phyloP scores from a whole-genome alignment of 2,888 invertebrate genomes.

The Drosophila borealis region DNA sequence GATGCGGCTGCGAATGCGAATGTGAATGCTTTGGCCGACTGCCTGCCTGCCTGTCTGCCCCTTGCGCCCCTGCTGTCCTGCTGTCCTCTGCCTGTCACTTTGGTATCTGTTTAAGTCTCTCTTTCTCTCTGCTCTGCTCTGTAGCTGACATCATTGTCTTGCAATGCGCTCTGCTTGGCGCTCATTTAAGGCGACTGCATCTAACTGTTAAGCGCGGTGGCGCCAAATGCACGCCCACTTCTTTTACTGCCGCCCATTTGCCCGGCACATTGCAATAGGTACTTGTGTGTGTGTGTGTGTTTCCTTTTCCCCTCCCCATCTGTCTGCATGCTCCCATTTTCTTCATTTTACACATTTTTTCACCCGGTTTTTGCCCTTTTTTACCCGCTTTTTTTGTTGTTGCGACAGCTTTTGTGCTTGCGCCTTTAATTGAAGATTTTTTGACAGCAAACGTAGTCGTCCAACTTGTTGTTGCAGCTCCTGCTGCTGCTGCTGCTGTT shows the following conservation, averaged over 20 bases:
- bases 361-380: slow-evolving; percentile 33
- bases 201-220: slow-evolving; percentile 40
- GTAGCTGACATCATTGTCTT: slow-evolving; percentile 76
- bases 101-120: slow-evolving; percentile 1
- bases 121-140: slow-evolving; percentile 4
- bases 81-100: slow-evolving; percentile 12
- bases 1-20: slow-evolving; percentile 29
- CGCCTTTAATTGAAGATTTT: slow-evolving; percentile 78
- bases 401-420: slow-evolving; percentile 73
- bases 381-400: slow-evolving; percentile 36
- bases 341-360: slow-evolving; percentile 48
- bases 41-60: neutral
- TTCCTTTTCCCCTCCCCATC: slow-evolving; percentile 1
- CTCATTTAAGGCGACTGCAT: slow-evolving; percentile 68
- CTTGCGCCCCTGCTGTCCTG: neutral
- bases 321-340: slow-evolving; percentile 51
- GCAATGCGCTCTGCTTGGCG: slow-evolving; percentile 58
- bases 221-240: slow-evolving; percentile 42
- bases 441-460: slow-evolving; percentile 73
- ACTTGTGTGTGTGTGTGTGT: slow-evolving; percentile 21
- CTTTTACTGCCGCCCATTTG: slow-evolving; percentile 16
- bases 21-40: slow-evolving; percentile 20
- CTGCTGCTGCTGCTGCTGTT: slow-evolving; percentile 10
- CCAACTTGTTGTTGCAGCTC: slow-evolving; percentile 5
- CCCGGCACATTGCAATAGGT: slow-evolving; percentile 20